Evolutionary conservation across 2,888 invertebrate species (phyloP).

Genomic region (Gari tellinella): DNA sequence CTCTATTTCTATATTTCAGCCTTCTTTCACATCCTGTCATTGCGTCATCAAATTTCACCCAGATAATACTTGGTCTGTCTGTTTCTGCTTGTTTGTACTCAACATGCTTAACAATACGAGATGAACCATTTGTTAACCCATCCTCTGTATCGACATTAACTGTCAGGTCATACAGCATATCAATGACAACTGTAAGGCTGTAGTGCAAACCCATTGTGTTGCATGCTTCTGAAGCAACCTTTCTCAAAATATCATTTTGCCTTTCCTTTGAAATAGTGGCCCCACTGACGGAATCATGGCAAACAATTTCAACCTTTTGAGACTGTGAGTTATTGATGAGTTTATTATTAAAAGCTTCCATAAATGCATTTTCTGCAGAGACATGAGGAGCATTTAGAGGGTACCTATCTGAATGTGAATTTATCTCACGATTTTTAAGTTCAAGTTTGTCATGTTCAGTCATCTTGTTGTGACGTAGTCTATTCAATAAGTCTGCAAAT

Average conservation of each 20-base stretch:
- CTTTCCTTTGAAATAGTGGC: slow-evolving; percentile 23
- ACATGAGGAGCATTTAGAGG: slow-evolving; percentile 24
- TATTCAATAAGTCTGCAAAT: slow-evolving; percentile 49
- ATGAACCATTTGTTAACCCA: slow-evolving; percentile 50
- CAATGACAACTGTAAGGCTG: slow-evolving; percentile 31
- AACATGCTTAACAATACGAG: slow-evolving; percentile 31
- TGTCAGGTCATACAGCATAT: slow-evolving; percentile 44
- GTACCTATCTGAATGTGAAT: slow-evolving; percentile 2
- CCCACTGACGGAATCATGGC: slow-evolving; percentile 22
- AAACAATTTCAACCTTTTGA: slow-evolving; percentile 23
- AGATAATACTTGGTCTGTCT: slow-evolving; percentile 44
- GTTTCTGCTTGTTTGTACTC: slow-evolving; percentile 37
- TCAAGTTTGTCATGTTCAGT: slow-evolving; percentile 32
- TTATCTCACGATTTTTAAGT: slow-evolving; percentile 4
- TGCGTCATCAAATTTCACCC: slow-evolving; percentile 41
- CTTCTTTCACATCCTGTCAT: slow-evolving; percentile 23
- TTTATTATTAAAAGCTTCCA: slow-evolving; percentile 33
- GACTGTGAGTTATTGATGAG: slow-evolving; percentile 19
- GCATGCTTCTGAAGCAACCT: slow-evolving; percentile 17
- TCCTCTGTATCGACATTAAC: slow-evolving; percentile 47
- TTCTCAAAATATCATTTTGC: slow-evolving; percentile 16
- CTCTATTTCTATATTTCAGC: slow-evolving; percentile 28
- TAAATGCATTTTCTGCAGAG: slow-evolving; percentile 31
- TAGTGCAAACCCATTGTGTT: slow-evolving; percentile 17
- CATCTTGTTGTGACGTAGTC: slow-evolving; percentile 40